phyloP scores from a whole-genome alignment of 2,888 invertebrate species.

The Cryptus viduatorius region DNA sequence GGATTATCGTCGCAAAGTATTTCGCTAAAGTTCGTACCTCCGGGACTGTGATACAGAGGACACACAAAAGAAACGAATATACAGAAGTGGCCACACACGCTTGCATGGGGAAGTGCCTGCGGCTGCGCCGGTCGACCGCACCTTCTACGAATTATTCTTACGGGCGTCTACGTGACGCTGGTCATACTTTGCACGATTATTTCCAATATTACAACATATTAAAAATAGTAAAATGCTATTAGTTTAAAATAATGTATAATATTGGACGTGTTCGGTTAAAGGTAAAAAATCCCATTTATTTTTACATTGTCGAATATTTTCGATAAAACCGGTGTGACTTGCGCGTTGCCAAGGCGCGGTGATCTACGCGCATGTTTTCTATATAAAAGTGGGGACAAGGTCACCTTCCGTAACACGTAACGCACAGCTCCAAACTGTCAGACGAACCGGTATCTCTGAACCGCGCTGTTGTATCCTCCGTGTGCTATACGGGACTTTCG shows the following conservation, averaged over 20 bases:
- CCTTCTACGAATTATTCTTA: constrained; percentile 50
- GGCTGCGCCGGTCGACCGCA: constrained; percentile 60
- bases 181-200: constrained; percentile 39
- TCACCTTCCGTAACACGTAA: constrained; percentile 79
- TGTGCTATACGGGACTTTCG: constrained; percentile 22
- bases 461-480: constrained; percentile 1
- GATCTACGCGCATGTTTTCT: constrained; percentile 57
- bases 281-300: background rate
- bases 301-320: background rate
- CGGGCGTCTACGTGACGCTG: constrained; percentile 53
- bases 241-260: background rate
- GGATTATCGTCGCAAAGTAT: background rate
- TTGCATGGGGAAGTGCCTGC: constrained; percentile 49
- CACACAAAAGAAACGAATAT: background rate
- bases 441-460: constrained; percentile 70
- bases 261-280: background rate
- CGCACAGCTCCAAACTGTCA: constrained; percentile 78
- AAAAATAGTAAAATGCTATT: background rate
- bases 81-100: background rate
- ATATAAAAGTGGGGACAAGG: constrained; percentile 82
- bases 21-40: background rate
- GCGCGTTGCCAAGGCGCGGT: constrained; percentile 36
- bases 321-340: background rate
- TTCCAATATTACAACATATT: constrained; percentile 14
- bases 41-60: background rate